These are phyloP conservation scores for Caloenas nicobarica DNA, from an alignment of 2,113 vertebrate genomes.

Conservation along the genomic window DNA sequence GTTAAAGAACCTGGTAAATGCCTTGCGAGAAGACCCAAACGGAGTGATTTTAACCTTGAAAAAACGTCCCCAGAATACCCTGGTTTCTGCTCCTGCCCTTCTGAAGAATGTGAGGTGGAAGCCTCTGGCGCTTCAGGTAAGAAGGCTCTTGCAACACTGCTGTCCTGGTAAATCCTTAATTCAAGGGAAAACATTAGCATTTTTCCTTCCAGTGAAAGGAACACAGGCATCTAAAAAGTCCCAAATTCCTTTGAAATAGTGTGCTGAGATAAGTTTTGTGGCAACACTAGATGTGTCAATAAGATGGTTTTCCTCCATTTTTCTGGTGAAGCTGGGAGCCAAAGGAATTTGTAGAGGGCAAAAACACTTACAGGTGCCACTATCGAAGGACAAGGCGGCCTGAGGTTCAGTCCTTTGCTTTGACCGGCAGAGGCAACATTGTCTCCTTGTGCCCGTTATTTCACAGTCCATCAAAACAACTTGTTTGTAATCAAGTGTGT, in stretches of 20 bases:
- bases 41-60: slow-evolving; percentile 90
- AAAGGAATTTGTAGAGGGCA: neutral
- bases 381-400: neutral
- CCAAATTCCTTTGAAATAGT: neutral
- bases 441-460: neutral
- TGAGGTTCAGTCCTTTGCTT: neutral
- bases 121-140: slow-evolving; percentile 87
- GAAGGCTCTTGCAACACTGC: neutral
- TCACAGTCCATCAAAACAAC: neutral
- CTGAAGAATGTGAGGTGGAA: slow-evolving; percentile 91
- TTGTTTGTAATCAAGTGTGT: neutral
- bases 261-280: neutral
- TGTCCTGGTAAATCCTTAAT: neutral
- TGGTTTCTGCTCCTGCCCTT: slow-evolving; percentile 87
- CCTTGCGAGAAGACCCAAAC: slow-evolving; percentile 87
- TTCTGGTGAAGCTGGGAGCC: neutral
- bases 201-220: neutral
- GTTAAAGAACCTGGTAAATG: slow-evolving; percentile 89
- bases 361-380: neutral
- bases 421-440: neutral
- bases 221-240: neutral
- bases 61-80: slow-evolving; percentile 87
- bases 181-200: neutral
- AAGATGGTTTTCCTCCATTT: neutral
- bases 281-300: neutral